Evolutionary conservation across 2,888 invertebrate species (phyloP), one percentile per base, ranked within the genome.

Genomic region (Limnephilus marmoratus): DNA sequence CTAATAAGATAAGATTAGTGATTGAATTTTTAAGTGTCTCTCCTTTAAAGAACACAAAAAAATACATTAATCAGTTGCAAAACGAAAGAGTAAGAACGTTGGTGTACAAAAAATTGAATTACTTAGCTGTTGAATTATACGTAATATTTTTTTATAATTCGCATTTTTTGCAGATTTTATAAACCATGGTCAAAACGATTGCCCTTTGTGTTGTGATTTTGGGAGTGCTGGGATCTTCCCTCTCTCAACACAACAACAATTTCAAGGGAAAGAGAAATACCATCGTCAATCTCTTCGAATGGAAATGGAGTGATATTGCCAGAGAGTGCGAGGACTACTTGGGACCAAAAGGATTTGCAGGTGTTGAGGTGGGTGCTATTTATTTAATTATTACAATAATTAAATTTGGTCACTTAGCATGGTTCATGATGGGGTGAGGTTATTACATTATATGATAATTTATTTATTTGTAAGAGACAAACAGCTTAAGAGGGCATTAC

Each of bases 291-390:
- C 95, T 98, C 18, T 98, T 98, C 94, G 98, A 98, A 94, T 98
- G 98, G 98, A 98, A 97, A 94, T 98, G 97, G 97, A 95, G 94
- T 5, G 98, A 98, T 94, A 97, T 98, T 88, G 98, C 98, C 0
- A 95, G 95, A 12, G 98, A 98, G 94, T 98, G 98, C 94, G 98
- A 98, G 94, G 95, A 96, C 37, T 98, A 98, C 94, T 95, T 98
- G 31, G 97, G 96, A 7, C 97, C 97, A 0, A 97, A 96, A 93
- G 98, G 98, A 4, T 98, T 96, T 95, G 98, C 97, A 15, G 98
- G 97, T 24, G 97, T 98, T n/a, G 97, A 97, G 96, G 97, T 97
- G 68, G 45, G 15, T 49, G 49, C 49, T 49, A 15, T 49, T 49
- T 49, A 3, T 49, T 49, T 13, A 15, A 49, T 49, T 49, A 15